Evolutionary conservation across 2,113 vertebrate species (phyloP), one percentile per base, ranked within the genome.

Genomic region (Microtus montanus): DNA sequence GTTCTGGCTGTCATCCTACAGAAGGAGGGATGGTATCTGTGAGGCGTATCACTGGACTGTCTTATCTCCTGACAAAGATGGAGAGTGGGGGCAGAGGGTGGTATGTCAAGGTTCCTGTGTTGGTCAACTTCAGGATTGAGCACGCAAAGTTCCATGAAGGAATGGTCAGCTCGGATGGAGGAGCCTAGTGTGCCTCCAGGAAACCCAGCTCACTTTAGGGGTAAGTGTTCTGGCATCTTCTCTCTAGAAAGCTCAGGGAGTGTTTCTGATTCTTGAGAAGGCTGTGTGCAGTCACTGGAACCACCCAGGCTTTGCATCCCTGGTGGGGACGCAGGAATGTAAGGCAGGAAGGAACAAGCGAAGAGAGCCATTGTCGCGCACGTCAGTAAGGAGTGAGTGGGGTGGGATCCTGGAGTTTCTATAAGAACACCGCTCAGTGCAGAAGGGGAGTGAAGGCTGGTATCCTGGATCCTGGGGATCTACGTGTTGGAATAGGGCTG

Each of bases 51-150:
- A 44, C n/a, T 77, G 68, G 63, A 14, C 41, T 15, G 2, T 64
- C 85, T 75, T 38, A 41, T n/a, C n/a, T 74, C n/a, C 20, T 91
- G n/a, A 75, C 58, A 68, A 47, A 64, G 71, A 70, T 14, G 15
- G 54, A 94, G 44, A 83, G 19, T 83, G n/a, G 44, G 35, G 17
- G 20, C 58, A 47, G 49, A 84, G 75, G 71, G 35, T 35, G 64
- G 28, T 10, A 74, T 54, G 33, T 17, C 61, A 38, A 66, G 33
- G 2, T 63, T 78, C 75, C 80, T 64, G 47, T 38, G 78, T 91
- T 85, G 52, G 75, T n/a, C 68, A 61, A 88, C 71, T 95, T 38
- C 90, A 96, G 78, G 49, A 87, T 75, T 89, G 44, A 7, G 38
- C 22, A 61, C 33, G 35, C 17, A 54, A 68, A 20, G 38, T 64